Evolutionary conservation across 2,113 vertebrate genomes (phyloP).

Genomic region (Struthidea cinerea): DNA sequence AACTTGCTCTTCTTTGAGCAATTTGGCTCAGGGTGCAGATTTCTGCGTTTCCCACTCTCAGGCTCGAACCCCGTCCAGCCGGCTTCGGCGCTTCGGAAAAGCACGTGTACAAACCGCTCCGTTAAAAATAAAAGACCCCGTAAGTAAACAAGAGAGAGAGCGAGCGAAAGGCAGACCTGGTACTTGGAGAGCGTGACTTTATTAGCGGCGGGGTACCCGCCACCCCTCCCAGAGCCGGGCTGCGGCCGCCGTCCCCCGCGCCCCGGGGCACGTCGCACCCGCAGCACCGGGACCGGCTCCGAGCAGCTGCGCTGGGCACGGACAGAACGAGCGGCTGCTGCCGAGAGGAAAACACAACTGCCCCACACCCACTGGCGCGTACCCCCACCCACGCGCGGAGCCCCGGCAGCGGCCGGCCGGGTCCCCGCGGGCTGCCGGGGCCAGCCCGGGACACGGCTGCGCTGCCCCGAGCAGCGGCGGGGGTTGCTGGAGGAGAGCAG

Average conservation of each 20-base stretch:
- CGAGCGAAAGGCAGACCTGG: not conserved
- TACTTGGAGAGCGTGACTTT: not conserved
- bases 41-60: constrained; percentile 48
- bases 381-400: not conserved
- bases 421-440: not conserved
- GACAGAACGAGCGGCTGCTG: not conserved
- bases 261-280: not conserved
- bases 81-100: constrained; percentile 23
- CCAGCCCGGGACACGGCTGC: not conserved
- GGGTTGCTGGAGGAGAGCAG: not conserved
- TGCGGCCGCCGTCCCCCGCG: not conserved
- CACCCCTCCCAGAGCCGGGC: not conserved
- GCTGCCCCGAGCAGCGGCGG: not conserved
- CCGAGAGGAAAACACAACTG: not conserved
- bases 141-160: not conserved
- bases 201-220: not conserved
- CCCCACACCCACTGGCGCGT: not conserved
- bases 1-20: constrained; percentile 48
- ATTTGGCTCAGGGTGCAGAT: constrained; percentile 36
- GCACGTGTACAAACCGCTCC: constrained; percentile 43
- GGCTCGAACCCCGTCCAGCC: not conserved
- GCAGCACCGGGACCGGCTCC: not conserved
- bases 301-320: not conserved
- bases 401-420: not conserved
- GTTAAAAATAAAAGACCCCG: constrained; percentile 49